Evolutionary conservation across 2,888 invertebrate genomes (phyloP), one percentile per base, ranked within the genome.

Genomic region (Pegoplata infirma): DNA sequence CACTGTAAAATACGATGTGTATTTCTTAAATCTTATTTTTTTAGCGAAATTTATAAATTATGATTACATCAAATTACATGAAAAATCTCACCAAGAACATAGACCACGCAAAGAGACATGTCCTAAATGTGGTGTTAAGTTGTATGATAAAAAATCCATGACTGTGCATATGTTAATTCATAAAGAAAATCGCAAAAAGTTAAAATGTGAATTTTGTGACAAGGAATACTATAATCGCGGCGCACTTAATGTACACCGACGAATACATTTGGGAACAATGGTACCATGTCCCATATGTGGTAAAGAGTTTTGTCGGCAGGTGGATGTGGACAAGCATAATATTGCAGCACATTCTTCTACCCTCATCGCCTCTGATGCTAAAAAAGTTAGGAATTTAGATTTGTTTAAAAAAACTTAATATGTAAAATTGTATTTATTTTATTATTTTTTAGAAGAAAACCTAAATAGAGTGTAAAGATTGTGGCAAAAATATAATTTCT

Each of bases 121-220:
- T 23, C 21, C 46, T 3, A 49, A 16, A 47, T 72, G 72, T 63
- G 63, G 64, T 2, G 8, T 47, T 7, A 64, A 53, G 40, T 21
- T 72, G 10, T 44, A 17, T 5, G 8, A 16, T 17, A 47, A 63
- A 10, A 8, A 4, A 12, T 1, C 23, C 1, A 6, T 72, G 19
- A 7, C 44, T 7, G 3, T 0, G 12, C 72, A 72, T 28, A 63
- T 64, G 63, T 6, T n/a, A 1, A 47, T 47, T 7, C 72, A 72
- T 10, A 32, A 55, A 3, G 44, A 61, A 23, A 55, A 63, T 32
- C 53, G 71, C 16, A 46, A 17, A 32, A 61, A 63, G 16, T 55
- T 40, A 10, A 61, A 63, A 64, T 72, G 72, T 49, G 72, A 72
- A 49, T 64, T 56, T 25, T 72, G 72, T 56, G 32, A 28, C 2